These are phyloP conservation scores for Pygocentrus nattereri DNA, from an alignment of 2,797 vertebrate species.

Conservation along the genomic window DNA sequence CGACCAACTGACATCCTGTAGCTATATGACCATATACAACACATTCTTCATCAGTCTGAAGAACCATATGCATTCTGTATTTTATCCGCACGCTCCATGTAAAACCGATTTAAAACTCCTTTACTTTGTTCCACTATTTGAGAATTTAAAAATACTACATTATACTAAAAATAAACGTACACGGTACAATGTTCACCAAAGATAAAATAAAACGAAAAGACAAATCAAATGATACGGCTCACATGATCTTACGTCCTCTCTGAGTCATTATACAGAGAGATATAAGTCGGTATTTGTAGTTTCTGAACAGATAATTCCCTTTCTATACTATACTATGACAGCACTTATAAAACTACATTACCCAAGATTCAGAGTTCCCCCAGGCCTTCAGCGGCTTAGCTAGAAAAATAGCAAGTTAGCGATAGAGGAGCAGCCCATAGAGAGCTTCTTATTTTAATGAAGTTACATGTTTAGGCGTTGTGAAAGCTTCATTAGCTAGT, in stretches of 20 bases:
- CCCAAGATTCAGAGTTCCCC: constrained; percentile 60
- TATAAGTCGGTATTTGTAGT: constrained; percentile 73
- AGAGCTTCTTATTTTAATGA: neutral
- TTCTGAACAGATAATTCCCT: rapidly evolving
- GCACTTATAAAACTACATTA: constrained; percentile 58
- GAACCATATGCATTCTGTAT: too few relatives aligned
- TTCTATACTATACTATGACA: rapidly evolving
- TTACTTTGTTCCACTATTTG: too few relatives aligned
- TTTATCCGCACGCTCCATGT: too few relatives aligned
- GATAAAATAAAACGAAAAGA: neutral
- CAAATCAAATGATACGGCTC: neutral
- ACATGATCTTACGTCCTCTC: constrained; percentile 20
- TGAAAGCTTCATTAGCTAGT: neutral
- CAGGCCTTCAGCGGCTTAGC: constrained; percentile 62
- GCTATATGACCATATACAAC: too few relatives aligned
- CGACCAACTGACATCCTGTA: too few relatives aligned
- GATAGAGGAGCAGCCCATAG: neutral
- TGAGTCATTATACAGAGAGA: constrained; percentile 29
- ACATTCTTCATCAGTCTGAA: too few relatives aligned
- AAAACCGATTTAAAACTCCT: too few relatives aligned
- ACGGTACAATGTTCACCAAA: neutral
- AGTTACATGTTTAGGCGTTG: neutral
- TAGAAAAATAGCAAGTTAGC: constrained; percentile 61
- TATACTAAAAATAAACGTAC: neutral
- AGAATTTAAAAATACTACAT: neutral